Evolutionary conservation across 37 sponge, comb jelly and placozoan species (phyloP), one percentile per base, ranked within the genome.

Genomic region (Petrosia ficiformis): DNA sequence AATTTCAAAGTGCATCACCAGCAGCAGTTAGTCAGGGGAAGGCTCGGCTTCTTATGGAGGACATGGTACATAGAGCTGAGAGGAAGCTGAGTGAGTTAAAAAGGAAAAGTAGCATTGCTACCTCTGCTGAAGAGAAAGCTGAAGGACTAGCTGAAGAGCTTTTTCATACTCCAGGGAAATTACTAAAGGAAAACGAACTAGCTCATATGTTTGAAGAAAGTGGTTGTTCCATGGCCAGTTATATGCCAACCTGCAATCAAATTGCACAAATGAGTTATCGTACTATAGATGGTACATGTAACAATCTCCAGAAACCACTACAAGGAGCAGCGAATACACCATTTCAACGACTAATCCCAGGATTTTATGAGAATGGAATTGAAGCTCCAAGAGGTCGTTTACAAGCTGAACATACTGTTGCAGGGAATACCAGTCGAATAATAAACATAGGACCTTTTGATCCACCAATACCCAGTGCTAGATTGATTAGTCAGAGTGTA

Each of bases 271-370:
- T 65, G 57, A 30, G 26, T 2, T 67, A 39, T 40, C 52, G 98
- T 25, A 88, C 84, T 10, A 59, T 84, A 25, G 90, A 97, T 44
- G 95, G 95, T 21, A 89, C 90, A 36, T 97, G 98, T 67, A 97
- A 97, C 78, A 97, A 97, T 77, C 71, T 87, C 3, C 70, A 66
- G 6, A 73, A 68, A 63, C 92, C 92, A 26, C 52, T 59, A 0
- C 70, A 69, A 36, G 98, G 98, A 0, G 78, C 95, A 22, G 60
- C 95, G 24, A 34, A 37, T 59, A 89, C 79, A 14, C 65, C 81
- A 0, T 65, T 97, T n/a, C 56, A 44, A 1, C 78, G 95, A n/a
- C 69, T 94, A 6, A 60, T 97, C 4, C 85, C 80, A 2, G 65
- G 92, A 0, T 77, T 65, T 34, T 97, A 89, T 65, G 98, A 94